phyloP scores from a whole-genome alignment of 2,113 vertebrate species.

The Coptodon bakossiorum region DNA sequence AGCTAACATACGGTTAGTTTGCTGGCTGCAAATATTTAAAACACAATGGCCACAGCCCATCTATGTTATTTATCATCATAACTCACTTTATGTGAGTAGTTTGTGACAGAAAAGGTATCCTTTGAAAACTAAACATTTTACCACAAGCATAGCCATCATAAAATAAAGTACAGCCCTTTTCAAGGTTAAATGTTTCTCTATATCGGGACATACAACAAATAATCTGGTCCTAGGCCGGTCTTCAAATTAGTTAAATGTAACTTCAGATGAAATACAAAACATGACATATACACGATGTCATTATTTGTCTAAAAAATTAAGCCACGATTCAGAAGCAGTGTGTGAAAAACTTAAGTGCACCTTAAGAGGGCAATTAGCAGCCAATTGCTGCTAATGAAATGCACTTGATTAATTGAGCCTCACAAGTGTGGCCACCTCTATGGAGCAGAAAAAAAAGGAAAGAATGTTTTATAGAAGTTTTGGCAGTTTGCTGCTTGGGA shows the following conservation, averaged over 20 bases:
- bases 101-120: background rate
- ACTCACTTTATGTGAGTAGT: background rate
- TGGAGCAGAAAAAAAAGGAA: background rate
- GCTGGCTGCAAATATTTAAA: background rate
- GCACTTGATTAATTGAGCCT: background rate
- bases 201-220: background rate
- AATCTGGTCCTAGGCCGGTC: background rate
- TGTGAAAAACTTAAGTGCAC: background rate
- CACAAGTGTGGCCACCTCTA: background rate
- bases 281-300: background rate
- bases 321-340: background rate
- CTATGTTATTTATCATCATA: background rate
- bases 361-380: background rate
- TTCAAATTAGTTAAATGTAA: background rate
- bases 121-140: background rate
- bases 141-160: background rate
- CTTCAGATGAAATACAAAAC: background rate
- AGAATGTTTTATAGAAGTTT: background rate
- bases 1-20: background rate
- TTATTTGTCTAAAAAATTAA: background rate
- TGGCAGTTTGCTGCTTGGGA: background rate
- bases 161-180: background rate
- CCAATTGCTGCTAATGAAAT: background rate
- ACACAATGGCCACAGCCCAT: background rate
- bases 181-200: background rate